Evolutionary conservation across 1,140 invertebrate genomes (phyloP), one percentile per base, ranked within the genome.

Genomic region (Pissodes strobi): DNA sequence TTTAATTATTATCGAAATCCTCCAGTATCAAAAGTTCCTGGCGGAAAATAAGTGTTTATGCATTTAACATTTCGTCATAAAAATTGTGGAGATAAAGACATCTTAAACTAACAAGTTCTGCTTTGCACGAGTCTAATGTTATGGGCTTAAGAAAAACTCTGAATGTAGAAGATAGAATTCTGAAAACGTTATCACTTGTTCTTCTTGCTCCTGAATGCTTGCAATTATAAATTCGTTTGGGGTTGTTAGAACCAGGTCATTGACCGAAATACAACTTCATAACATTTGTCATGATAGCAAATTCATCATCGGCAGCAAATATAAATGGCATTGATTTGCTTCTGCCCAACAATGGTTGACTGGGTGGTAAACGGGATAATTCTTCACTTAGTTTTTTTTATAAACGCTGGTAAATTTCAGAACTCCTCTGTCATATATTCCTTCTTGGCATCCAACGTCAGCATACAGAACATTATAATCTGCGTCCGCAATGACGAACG

Each of bases 401-500:
- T 30, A 30, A 30, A 12, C 5, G 4, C 5, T 4, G 12, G 4
- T 30, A 30, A 30, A 6, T 30, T 30, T 30, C 12, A 30, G 27
- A 30, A 6, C 12, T 30, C 9, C 30, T 34, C 5, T 34, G 13
- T n/a, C 13, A 1, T 34, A 12, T 34, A 34, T 34, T 12, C 9
- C 9, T 34, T 12, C n/a, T n/a, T n/a, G n/a, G n/a, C n/a, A n/a
- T n/a, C n/a, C n/a, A n/a, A n/a, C n/a, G n/a, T n/a, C n/a, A n/a
- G n/a, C n/a, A n/a, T n/a, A n/a, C n/a, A n/a, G n/a, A n/a, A n/a
- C n/a, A n/a, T n/a, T n/a, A n/a, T 34, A 41, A 41, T 41, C 13
- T 41, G 39, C 39, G 39, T 41, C 39, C 13, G 39, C 39, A 41
- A 17, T n/a, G n/a, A 41, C 39, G 39, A 41, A 41, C 39, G 13